Percentiles rank a stretch among this genome's conserved stretches.
These are phyloP conservation scores for Sorex maritimensis DNA, from an alignment of 2,797 vertebrate species.

Conservation along the genomic window DNA sequence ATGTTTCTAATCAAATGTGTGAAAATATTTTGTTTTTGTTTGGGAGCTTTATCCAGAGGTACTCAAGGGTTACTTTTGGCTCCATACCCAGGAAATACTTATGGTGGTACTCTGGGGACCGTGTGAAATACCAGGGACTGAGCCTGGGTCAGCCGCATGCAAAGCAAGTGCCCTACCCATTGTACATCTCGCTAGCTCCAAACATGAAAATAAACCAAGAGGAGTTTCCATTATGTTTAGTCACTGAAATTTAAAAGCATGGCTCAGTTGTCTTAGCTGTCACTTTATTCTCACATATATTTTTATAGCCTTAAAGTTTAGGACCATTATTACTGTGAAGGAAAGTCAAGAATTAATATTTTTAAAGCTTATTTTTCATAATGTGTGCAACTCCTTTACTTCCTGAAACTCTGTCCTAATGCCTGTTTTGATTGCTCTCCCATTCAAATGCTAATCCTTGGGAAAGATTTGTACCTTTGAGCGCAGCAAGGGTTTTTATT, in stretches of 20 bases:
- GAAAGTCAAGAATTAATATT: constrained; percentile 62
- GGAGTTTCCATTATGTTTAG: neutral
- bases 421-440: constrained; percentile 32
- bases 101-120: too few species aligned
- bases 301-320: neutral
- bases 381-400: neutral
- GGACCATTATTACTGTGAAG: neutral
- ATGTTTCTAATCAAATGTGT: constrained; percentile 52
- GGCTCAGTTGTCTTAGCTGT: neutral
- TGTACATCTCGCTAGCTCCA: too few species aligned
- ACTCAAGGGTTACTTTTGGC: too few species aligned
- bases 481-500: constrained; percentile 59
- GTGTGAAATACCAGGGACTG: too few species aligned
- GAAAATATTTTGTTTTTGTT: too few species aligned
- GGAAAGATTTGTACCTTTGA: constrained; percentile 25
- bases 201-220: constrained; percentile 39
- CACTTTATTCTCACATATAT: neutral
- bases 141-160: too few species aligned
- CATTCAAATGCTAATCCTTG: constrained; percentile 75
- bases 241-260: constrained; percentile 59
- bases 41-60: too few species aligned
- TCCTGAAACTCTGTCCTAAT: constrained; percentile 4
- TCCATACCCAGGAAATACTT: too few species aligned
- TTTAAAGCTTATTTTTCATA: constrained; percentile 49
- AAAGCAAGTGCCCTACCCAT: too few species aligned